Evolutionary conservation across 2,797 vertebrate species (phyloP).

Genomic region (Coreius guichenoti): DNA sequence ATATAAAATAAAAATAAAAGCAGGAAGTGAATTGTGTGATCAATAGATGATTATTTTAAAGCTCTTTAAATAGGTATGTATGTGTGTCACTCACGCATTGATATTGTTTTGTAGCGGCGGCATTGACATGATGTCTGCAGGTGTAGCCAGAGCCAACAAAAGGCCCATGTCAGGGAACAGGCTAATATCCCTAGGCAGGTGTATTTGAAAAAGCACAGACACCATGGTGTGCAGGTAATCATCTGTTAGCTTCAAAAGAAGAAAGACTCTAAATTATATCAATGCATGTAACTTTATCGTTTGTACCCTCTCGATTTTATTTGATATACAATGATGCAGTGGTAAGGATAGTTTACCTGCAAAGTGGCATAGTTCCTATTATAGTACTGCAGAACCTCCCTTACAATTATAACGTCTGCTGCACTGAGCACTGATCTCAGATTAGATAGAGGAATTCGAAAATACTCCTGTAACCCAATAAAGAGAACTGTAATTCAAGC

Average conservation of each 20-base stretch:
- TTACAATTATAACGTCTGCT: slow-evolving; percentile 70
- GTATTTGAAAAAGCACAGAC: slow-evolving; percentile 75
- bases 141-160: slow-evolving; percentile 69
- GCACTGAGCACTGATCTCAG: slow-evolving; percentile 71
- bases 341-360: slow-evolving; percentile 65
- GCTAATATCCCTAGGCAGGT: slow-evolving; percentile 68
- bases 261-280: neutral
- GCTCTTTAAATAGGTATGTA: neutral
- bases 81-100: slow-evolving; percentile 71
- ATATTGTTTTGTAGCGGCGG: slow-evolving; percentile 69
- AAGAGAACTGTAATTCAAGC: slow-evolving; percentile 1
- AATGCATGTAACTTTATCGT: neutral
- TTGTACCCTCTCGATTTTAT: neutral
- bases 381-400: slow-evolving; percentile 77
- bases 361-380: slow-evolving; percentile 68
- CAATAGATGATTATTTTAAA: neutral
- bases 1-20: neutral
- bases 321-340: neutral
- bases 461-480: slow-evolving; percentile 75
- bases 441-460: slow-evolving; percentile 69
- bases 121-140: slow-evolving; percentile 72
- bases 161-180: slow-evolving; percentile 74
- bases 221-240: slow-evolving; percentile 75
- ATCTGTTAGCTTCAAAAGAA: slow-evolving; percentile 68
- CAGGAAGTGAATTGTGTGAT: neutral